Base-by-base conservation (phyloP, 2,113 vertebrate species). In the Noctilio leporinus region DNA sequence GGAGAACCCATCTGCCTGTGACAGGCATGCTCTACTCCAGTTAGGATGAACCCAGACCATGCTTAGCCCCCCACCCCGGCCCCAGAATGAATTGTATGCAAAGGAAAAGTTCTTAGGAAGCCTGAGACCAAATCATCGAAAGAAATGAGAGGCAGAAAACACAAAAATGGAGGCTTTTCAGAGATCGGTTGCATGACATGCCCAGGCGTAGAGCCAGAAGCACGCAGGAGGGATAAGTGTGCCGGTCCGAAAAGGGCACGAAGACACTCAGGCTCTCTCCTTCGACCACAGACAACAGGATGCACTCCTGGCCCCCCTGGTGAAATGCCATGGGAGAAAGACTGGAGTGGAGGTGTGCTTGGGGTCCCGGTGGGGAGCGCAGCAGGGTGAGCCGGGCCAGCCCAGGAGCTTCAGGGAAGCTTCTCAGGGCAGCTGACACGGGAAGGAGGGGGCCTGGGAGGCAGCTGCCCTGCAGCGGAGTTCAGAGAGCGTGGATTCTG, bases 321-420 rank as follows among this genome's bases (percentile, higher is more conserved):
- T 30, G 17, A 69, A 43, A 47, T 9, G 20, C 4, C 0, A 0
- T 3, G 17, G 16, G 47, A 73, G 14, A 67, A 53, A 59, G 7
- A 15, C 0, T 2, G 40, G 57, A n/a, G 22, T 16, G 14, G 45
- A 64, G 49, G n/a, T 0, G 2, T 49, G 55, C 1, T 0, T 16
- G 3, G 10, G 9, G 33, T 45, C 65, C 65, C 6, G 2, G 26
- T 2, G 12, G 22, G 35, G 16, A 33, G n/a, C n/a, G 26, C 33
- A 35, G 53, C 3, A 12, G 51, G 62, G 30, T 1, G 3, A 65
- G 43, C 19, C 15, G 19, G 4, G 49, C 30, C 38, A 43, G 17
- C 43, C 40, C 1, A 0, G 16, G 28, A 57, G n/a, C 7, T 64
- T 38, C 14, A 7, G 30, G 17, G 55, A 10, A 10, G 10, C 35